Conservation (phyloP, 2,888 invertebrate genomes). For the Nasonia oneida region DNA sequence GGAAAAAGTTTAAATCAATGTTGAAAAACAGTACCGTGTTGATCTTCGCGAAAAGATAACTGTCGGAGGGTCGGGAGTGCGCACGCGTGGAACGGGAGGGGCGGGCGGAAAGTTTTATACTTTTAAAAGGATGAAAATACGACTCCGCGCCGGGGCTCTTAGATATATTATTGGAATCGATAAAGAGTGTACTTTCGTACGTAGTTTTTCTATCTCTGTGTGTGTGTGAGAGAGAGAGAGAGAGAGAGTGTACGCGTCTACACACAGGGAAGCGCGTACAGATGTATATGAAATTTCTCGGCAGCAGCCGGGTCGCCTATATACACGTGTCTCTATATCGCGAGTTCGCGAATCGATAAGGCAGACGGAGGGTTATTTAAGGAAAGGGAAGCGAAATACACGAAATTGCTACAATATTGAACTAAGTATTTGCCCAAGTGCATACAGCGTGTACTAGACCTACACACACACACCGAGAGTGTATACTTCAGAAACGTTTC, state of each 20-base stretch:
- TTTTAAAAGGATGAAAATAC: conserved; percentile 60
- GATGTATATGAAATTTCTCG: not conserved
- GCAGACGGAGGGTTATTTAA: conserved; percentile 50
- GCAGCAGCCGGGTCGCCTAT: not conserved
- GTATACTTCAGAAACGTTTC: conserved; percentile 34
- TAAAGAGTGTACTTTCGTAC: conserved; percentile 57
- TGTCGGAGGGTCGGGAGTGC: not conserved
- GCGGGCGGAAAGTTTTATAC: conserved; percentile 53
- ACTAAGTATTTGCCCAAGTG: conserved; percentile 52
- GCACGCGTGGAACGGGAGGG: not conserved
- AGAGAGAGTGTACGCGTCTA: no score
- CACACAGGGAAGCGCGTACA: no score
- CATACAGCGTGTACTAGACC: not conserved
- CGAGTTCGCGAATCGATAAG: conserved; percentile 52
- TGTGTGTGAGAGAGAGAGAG: not conserved
- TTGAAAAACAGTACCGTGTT: conserved; percentile 50
- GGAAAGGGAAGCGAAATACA: conserved; percentile 54
- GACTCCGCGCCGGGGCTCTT: conserved; percentile 35
- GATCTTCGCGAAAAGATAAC: conserved; percentile 56
- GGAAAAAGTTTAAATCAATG: conserved; percentile 51
- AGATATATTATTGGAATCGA: conserved; percentile 60
- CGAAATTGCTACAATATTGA: conserved; percentile 59
- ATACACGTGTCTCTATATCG: not conserved
- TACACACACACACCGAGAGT: not conserved
- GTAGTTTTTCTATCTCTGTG: not conserved